Evolutionary conservation across 2,888 invertebrate genomes (phyloP).

Genomic region (Hydrotaea cyrtoneurina): DNA sequence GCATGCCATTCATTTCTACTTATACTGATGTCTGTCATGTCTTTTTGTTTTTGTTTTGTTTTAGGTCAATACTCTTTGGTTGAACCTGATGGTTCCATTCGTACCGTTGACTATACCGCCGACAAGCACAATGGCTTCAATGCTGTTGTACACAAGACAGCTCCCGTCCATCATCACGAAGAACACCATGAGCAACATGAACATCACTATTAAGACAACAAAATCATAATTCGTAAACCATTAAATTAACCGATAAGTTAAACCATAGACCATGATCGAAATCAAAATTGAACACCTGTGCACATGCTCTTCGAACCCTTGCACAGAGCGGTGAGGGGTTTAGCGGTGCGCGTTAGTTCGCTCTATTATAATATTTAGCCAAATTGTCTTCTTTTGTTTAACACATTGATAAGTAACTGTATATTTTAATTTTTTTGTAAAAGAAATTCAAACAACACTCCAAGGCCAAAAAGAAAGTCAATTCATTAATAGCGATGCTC

Average conservation of each 20-base stretch:
- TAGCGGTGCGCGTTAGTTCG: conserved; percentile 7
- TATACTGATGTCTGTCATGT: conserved; percentile 2
- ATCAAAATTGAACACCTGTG: neutral
- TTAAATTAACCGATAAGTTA: conserved; percentile 35
- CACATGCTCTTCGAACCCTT: neutral
- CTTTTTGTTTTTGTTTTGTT: conserved; percentile 30
- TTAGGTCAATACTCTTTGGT: conserved; percentile 84
- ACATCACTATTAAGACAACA: conserved; percentile 55
- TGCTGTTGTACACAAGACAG: conserved; percentile 81
- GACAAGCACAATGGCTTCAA: conserved; percentile 81
- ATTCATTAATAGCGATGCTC: conserved; percentile 61
- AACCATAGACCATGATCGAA: conserved; percentile 39
- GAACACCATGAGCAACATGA: conserved; percentile 73
- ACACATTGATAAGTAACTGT: neutral
- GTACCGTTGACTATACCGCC: conserved; percentile 83
- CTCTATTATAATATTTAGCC: conserved; percentile 53
- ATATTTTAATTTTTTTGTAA: neutral
- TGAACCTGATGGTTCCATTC: conserved; percentile 88
- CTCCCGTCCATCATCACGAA: conserved; percentile 79
- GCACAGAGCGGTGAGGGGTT: no score
- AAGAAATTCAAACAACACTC: conserved; percentile 12
- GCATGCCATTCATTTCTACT: neutral
- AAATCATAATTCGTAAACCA: conserved; percentile 58
- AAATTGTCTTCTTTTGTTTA: conserved; percentile 53
- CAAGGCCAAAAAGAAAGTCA: conserved; percentile 63